Conservation (phyloP, 2,888 invertebrate genomes). For the Cryptocephalus moraei region DNA sequence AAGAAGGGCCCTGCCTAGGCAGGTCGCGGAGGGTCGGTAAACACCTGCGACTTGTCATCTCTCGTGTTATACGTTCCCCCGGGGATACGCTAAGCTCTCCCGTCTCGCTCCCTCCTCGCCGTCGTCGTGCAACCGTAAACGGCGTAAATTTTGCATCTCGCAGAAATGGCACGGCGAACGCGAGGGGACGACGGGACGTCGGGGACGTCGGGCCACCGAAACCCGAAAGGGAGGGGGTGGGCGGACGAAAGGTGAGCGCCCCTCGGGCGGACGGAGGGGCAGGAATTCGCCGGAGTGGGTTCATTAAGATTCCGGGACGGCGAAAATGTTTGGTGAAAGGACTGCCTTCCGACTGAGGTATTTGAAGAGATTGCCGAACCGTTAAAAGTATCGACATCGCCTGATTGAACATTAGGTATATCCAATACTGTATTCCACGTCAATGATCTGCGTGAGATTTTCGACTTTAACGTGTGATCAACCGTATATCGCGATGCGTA, state of each 20-base stretch:
- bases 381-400: too few relatives aligned
- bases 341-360: too few relatives aligned
- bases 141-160: slow-evolving; percentile 32
- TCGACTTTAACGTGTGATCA: too few relatives aligned
- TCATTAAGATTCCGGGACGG: too few relatives aligned
- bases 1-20: not conserved
- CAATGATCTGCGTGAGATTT: too few relatives aligned
- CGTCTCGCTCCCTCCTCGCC: slow-evolving; percentile 1
- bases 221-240: not conserved
- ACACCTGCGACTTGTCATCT: slow-evolving; percentile 36
- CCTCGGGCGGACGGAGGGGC: not conserved
- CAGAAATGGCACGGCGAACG: slow-evolving; percentile 16
- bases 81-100: slow-evolving; percentile 25
- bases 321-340: too few relatives aligned
- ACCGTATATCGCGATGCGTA: too few relatives aligned
- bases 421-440: too few relatives aligned
- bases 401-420: too few relatives aligned
- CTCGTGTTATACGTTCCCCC: slow-evolving; percentile 29
- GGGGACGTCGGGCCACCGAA: not conserved
- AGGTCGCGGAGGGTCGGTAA: slow-evolving; percentile 22
- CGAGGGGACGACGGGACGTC: too few relatives aligned
- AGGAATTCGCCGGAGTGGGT: not conserved
- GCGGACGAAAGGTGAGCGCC: not conserved
- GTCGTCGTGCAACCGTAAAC: slow-evolving; percentile 12
- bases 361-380: too few relatives aligned